These are phyloP conservation scores for Cyanoderma ruficeps DNA, from an alignment of 2,113 vertebrate genomes.

Conservation along the genomic window DNA sequence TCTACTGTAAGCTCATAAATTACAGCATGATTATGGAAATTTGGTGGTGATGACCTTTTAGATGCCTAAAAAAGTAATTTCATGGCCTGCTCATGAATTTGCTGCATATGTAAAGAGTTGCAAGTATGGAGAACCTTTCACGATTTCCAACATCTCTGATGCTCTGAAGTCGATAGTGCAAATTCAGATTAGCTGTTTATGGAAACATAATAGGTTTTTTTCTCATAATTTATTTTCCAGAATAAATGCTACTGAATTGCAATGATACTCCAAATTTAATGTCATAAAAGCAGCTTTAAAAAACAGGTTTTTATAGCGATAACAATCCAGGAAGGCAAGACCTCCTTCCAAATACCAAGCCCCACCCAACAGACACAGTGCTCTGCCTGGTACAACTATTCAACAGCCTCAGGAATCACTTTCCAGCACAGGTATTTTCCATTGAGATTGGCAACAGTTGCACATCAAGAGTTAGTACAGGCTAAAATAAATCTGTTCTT, in stretches of 20 bases:
- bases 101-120: not conserved
- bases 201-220: not conserved
- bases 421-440: slow-evolving; percentile 3
- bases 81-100: not conserved
- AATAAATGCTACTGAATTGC: not conserved
- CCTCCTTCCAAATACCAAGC: not conserved
- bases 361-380: not conserved
- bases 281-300: not conserved
- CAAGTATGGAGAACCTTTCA: fast-evolving
- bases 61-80: not conserved
- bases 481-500: not conserved
- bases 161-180: not conserved
- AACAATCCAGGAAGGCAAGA: not conserved
- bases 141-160: not conserved
- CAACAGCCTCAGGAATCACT: not conserved
- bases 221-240: not conserved
- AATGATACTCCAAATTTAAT: not conserved
- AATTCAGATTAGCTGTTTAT: not conserved
- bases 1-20: fast-evolving
- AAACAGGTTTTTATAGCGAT: fast-evolving
- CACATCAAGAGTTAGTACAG: not conserved
- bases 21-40: not conserved
- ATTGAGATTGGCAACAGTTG: not conserved
- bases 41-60: not conserved
- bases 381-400: not conserved